phyloP scores from a whole-genome alignment of 37 sponge, comb jelly and placozoan genomes.

The Mnemiopsis leidyi region DNA sequence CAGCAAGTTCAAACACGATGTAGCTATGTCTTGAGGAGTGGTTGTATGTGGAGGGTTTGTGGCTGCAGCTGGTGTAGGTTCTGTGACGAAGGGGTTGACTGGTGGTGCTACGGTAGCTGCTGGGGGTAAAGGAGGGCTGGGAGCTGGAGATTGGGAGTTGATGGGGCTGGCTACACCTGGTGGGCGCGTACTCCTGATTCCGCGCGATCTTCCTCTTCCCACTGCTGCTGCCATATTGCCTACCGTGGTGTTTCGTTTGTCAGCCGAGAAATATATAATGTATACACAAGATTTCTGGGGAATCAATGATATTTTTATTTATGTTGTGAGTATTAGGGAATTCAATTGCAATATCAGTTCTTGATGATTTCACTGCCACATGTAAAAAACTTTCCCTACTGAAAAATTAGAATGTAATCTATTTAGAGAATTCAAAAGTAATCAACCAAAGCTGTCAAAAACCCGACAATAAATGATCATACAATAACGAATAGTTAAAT shows the following conservation, averaged over 20 bases:
- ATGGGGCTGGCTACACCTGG: background rate
- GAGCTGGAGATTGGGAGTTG: background rate
- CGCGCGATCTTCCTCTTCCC: constrained; percentile 6
- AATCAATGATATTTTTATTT: no score
- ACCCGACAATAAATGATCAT: background rate
- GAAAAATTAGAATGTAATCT: no score
- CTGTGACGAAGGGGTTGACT: background rate
- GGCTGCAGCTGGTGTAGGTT: background rate
- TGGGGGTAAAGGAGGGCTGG: background rate
- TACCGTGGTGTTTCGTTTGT: background rate
- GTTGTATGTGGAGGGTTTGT: background rate
- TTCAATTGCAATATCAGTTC: no score
- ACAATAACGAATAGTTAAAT: background rate
- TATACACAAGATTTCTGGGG: no score
- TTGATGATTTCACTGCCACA: no score
- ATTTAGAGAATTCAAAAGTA: no score
- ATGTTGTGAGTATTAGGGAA: no score
- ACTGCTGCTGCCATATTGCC: constrained; percentile 8
- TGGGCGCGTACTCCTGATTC: background rate
- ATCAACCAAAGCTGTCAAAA: no score
- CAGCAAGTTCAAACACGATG: background rate
- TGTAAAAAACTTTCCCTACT: no score
- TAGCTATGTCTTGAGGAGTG: background rate
- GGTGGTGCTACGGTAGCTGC: background rate
- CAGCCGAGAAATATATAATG: no score